Evolutionary conservation across 2,888 invertebrate species (phyloP), one percentile per base, ranked within the genome.

Genomic region (Eilema depressum): DNA sequence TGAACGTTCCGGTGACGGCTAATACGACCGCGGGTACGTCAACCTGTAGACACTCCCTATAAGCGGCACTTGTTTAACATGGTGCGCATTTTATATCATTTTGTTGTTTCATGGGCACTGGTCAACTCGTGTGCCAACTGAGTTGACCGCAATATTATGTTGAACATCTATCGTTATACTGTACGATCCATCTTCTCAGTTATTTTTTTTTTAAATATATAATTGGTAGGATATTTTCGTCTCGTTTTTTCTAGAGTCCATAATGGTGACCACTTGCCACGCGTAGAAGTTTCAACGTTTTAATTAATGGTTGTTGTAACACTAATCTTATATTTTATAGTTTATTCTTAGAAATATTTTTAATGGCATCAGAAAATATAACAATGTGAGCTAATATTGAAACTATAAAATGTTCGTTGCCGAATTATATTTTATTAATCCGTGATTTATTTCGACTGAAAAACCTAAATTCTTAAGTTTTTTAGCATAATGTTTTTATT

Each of bases 371-470:
- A 78, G 79, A 67, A n/a, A 26, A 70, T 71, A 71, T 82, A 72
- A 78, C 75, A 68, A 79, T 78, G 74, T 80, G 77, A 79, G 73
- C 76, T 82, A 77, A 79, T 81, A 73, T 80, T 79, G 75, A 77
- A 75, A 72, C 63, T 80, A 74, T 78, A 79, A 83, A 41, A 75
- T 79, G 73, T 83, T 82, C 70, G 74, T 81, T 82, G 76, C 76
- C 74, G 74, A 74, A 61, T 75, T 77, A 75, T 73, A 76, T 70
- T 70, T 64, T 78, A 69, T 76, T 79, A 60, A 63, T 57, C 69
- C 70, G 74, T 74, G 73, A 79, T 80, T 85, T 75, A 76, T 81
- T 84, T 67, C 78, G 84, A 86, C 84, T 86, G 87, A 85, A 75
- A 69, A 59, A 78, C 82, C 79, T 76, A 75, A 79, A 79, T 81